Evolutionary conservation across 2,888 invertebrate species (phyloP).

Genomic region (Aphodius sticticus): DNA sequence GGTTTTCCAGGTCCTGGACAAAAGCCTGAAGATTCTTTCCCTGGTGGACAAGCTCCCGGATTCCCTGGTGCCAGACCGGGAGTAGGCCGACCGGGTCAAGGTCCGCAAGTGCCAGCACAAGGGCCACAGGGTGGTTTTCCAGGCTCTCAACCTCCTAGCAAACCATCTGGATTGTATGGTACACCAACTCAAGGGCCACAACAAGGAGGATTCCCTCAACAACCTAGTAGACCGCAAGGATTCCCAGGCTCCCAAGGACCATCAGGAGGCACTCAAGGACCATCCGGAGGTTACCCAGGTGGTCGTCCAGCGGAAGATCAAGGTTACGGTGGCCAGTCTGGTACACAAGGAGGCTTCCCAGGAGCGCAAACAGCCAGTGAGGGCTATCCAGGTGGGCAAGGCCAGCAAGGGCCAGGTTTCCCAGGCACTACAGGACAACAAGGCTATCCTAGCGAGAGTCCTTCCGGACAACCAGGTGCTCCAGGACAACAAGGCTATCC

Average conservation of each 20-base stretch:
- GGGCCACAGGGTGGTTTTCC: conserved; percentile 52
- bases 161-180: conserved; percentile 50
- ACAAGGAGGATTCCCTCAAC: conserved; percentile 35
- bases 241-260: conserved; percentile 34
- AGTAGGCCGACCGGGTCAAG: conserved; percentile 21
- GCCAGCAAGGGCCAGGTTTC: conserved; percentile 41
- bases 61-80: conserved; percentile 15
- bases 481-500: conserved; percentile 44
- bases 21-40: conserved; percentile 7
- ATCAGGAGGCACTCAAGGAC: conserved; percentile 32
- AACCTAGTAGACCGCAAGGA: conserved; percentile 35
- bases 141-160: conserved; percentile 48
- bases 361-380: conserved; percentile 16
- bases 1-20: conserved; percentile 52
- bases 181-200: conserved; percentile 47
- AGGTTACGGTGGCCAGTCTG: conserved; percentile 40
- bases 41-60: conserved; percentile 21
- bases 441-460: conserved; percentile 41
- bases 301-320: conserved; percentile 38
- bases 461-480: conserved; percentile 43
- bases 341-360: conserved; percentile 30
- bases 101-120: conserved; percentile 27
- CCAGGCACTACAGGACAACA: conserved; percentile 43
- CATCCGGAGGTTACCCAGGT: conserved; percentile 22
- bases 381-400: conserved; percentile 32